A percentile compares a stretch with the other conserved stretches of the same genome.
Evolutionary conservation across 2,888 invertebrate genomes (phyloP).

Genomic region (Seladonia tumulorum): DNA sequence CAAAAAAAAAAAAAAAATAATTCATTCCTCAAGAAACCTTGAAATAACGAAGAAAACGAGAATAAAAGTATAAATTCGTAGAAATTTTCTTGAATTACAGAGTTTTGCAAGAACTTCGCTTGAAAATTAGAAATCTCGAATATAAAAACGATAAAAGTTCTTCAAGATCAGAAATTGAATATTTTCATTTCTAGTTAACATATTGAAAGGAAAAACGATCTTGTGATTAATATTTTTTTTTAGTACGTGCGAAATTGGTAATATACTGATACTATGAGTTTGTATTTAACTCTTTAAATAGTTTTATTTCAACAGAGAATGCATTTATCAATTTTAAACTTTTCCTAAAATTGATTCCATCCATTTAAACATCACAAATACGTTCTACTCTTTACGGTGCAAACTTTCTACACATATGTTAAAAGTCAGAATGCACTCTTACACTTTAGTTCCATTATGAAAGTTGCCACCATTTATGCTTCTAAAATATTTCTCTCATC

Average conservation of each 20-base stretch:
- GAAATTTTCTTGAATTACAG: neutral
- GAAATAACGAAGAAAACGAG: neutral
- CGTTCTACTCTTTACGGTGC: neutral
- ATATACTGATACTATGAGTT: neutral
- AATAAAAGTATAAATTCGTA: neutral
- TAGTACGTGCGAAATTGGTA: neutral
- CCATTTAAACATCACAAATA: neutral
- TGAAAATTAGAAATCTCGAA: neutral
- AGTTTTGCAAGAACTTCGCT: neutral
- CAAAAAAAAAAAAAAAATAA: too few relatives aligned
- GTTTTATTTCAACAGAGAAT: neutral
- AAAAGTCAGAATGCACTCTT: neutral
- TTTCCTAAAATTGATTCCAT: neutral
- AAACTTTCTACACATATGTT: neutral
- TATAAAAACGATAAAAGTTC: neutral
- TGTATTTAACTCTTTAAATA: neutral
- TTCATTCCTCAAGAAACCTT: neutral
- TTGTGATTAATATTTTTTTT: neutral
- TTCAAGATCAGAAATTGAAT: neutral
- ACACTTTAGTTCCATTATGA: neutral
- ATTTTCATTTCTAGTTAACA: neutral
- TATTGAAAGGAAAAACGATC: neutral
- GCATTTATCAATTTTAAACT: neutral
- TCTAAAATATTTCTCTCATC: constrained; percentile 1
- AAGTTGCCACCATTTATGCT: neutral